Conservation (phyloP, 2,113 vertebrate species). For the Ciconia boyciana region DNA sequence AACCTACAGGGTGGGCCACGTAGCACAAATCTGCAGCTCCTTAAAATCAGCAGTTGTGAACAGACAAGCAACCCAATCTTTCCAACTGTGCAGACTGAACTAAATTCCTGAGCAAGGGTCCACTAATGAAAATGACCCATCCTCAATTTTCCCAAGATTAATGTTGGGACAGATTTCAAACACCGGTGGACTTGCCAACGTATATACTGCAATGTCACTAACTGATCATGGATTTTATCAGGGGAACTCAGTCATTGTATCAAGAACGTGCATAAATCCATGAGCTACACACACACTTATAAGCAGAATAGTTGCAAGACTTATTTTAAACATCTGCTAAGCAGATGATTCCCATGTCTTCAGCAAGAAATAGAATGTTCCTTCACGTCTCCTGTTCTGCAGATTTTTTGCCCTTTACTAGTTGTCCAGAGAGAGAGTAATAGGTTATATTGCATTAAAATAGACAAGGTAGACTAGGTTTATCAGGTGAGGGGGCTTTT, state of each 20-base stretch:
- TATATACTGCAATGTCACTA: neutral
- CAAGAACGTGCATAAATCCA: neutral
- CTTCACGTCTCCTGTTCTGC: neutral
- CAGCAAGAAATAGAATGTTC: neutral
- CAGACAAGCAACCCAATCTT: neutral
- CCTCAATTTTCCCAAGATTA: neutral
- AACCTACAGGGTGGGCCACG: neutral
- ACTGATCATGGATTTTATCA: neutral
- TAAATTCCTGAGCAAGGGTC: neutral
- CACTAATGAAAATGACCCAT: neutral
- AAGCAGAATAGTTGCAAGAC: neutral
- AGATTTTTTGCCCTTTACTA: neutral
- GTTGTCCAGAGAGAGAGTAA: neutral
- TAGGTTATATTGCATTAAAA: neutral
- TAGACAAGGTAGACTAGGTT: neutral
- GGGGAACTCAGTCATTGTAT: neutral
- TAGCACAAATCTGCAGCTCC: neutral
- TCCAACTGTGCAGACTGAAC: neutral
- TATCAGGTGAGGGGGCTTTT: neutral
- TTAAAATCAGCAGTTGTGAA: neutral
- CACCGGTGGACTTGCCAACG: neutral
- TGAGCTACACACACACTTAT: neutral
- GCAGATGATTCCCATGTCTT: neutral
- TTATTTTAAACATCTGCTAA: neutral
- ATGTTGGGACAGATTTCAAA: neutral